These are phyloP conservation scores for Forbesichthys papilliferus DNA, from an alignment of 2,113 vertebrate species.

Conservation along the genomic window DNA sequence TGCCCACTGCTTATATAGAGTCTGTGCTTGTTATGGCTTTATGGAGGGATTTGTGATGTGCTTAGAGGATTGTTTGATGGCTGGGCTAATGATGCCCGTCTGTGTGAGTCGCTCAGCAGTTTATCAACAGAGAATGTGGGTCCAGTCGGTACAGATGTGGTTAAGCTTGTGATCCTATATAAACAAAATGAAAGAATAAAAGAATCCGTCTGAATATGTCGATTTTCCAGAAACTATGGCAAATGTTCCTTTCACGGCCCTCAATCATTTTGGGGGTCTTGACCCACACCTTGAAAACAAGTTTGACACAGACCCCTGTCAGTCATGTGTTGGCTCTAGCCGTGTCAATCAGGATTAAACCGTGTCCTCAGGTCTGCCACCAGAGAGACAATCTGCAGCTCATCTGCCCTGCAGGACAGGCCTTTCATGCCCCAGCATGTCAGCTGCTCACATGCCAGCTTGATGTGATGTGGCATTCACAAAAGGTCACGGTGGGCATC, in stretches of 20 bases:
- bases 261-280: not conserved
- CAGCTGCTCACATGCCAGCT: constrained; percentile 70
- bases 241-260: not conserved
- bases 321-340: constrained; percentile 50
- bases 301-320: constrained; percentile 31
- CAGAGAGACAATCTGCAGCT: constrained; percentile 61
- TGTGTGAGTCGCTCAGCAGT: constrained; percentile 64
- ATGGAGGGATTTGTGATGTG: constrained; percentile 72
- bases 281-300: not conserved
- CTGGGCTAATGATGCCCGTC: constrained; percentile 69
- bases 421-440: constrained; percentile 75
- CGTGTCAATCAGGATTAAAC: constrained; percentile 71
- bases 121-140: constrained; percentile 47
- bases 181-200: too few relatives aligned
- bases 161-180: not conserved
- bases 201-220: too few relatives aligned
- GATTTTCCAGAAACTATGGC: too few relatives aligned
- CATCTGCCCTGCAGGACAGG: constrained; percentile 65
- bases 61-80: constrained; percentile 73
- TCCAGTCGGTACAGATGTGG: constrained; percentile 13
- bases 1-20: constrained; percentile 66
- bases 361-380: constrained; percentile 68
- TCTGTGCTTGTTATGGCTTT: constrained; percentile 70
- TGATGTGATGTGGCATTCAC: constrained; percentile 80
- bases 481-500: constrained; percentile 79